phyloP scores from a whole-genome alignment of 2,888 invertebrate species.

The Chymomyza procnemis region DNA sequence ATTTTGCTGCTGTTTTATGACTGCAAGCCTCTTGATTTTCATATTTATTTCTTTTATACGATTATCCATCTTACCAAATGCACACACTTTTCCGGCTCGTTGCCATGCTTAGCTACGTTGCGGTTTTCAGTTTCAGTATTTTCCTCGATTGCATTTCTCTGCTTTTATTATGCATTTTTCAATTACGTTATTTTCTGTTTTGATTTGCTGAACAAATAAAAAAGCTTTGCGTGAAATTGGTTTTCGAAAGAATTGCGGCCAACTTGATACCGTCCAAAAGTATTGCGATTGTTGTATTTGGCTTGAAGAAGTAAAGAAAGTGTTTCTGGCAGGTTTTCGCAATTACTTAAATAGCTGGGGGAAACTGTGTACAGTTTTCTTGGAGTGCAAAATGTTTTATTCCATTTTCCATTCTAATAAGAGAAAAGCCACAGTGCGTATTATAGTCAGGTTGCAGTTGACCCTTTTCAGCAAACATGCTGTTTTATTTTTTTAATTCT shows the following conservation, averaged over 20 bases:
- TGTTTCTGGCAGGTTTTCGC: not conserved
- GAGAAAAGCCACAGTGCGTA: too few species aligned
- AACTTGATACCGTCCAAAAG: not conserved
- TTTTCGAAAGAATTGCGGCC: constrained; percentile 6
- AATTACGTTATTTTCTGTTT: constrained; percentile 2
- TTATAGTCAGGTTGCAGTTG: too few species aligned
- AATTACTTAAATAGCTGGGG: too few species aligned
- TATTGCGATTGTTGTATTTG: constrained; percentile 5
- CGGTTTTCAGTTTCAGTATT: constrained; percentile 13
- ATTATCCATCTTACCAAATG: constrained; percentile 5
- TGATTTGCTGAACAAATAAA: constrained; percentile 22
- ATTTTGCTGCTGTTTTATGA: constrained; percentile 7
- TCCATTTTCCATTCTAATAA: too few species aligned
- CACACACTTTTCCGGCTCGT: constrained; percentile 1
- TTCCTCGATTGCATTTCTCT: constrained; percentile 8
- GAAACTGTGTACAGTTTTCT: too few species aligned
- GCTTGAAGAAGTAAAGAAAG: not conserved
- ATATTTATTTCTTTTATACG: constrained; percentile 19
- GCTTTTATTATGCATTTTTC: constrained; percentile 3
- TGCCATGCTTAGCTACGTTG: constrained; percentile 29
- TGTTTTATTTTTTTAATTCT: not conserved
- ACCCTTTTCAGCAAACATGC: too few species aligned
- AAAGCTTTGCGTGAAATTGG: constrained; percentile 33
- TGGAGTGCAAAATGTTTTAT: too few species aligned
- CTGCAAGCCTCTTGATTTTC: not conserved